A percentile compares a stretch with the other conserved stretches of the same genome.
Evolutionary conservation across 2,888 invertebrate genomes (phyloP).

Genomic region (Didymodactylos carnosus): DNA sequence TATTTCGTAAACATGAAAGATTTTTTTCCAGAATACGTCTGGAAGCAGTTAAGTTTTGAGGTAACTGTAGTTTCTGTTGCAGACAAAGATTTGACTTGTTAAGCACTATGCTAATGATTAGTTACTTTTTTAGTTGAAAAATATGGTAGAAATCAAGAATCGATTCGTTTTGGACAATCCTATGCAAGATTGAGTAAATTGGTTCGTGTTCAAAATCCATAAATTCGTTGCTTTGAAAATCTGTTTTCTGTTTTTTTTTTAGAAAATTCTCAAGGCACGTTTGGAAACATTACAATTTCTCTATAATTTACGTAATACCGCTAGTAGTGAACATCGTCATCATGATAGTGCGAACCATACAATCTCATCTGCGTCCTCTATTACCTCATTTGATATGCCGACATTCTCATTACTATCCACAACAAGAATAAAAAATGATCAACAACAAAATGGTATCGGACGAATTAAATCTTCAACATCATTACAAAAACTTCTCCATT

Average conservation of each 20-base stretch:
- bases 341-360: background rate
- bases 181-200: background rate
- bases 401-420: background rate
- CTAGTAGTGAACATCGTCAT: background rate
- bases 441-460: background rate
- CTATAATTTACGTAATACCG: background rate
- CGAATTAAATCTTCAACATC: background rate
- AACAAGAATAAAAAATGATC: background rate
- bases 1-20: too few relatives aligned
- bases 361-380: background rate
- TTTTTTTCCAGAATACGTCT: too few relatives aligned
- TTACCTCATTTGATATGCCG: background rate
- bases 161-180: background rate
- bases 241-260: background rate
- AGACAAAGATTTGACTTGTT: too few relatives aligned
- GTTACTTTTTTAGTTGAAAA: background rate
- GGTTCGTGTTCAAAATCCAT: background rate
- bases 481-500: background rate
- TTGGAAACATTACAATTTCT: background rate
- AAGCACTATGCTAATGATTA: too few relatives aligned
- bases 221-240: background rate
- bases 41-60: too few relatives aligned
- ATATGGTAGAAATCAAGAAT: background rate
- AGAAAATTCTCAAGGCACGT: background rate
- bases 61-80: too few relatives aligned